These are phyloP conservation scores for Penaeus vannamei DNA, from an alignment of 1,140 invertebrate genomes.

Conservation along the genomic window DNA sequence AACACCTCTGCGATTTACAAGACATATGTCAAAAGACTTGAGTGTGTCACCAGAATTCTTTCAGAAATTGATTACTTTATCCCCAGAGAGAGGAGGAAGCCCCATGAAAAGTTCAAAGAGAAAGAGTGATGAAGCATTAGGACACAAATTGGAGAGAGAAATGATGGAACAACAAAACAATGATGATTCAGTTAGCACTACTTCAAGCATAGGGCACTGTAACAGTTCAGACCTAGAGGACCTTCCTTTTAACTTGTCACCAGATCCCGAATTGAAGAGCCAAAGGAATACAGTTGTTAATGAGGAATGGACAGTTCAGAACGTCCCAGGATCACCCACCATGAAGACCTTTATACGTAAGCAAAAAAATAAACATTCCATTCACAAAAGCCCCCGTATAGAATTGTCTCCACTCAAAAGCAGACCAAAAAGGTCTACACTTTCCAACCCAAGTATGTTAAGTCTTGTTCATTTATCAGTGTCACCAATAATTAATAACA, in stretches of 20 bases:
- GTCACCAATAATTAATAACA: slow-evolving; percentile 36
- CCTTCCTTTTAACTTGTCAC: slow-evolving; percentile 9
- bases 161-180: background rate
- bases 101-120: background rate
- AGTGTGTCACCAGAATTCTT: slow-evolving; percentile 56
- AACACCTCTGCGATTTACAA: slow-evolving; percentile 54
- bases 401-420: slow-evolving; percentile 25
- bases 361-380: slow-evolving; percentile 38
- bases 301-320: slow-evolving; percentile 42
- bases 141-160: slow-evolving; percentile 1
- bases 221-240: too few relatives aligned
- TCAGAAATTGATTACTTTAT: slow-evolving; percentile 45
- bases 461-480: slow-evolving; percentile 42
- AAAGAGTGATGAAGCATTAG: slow-evolving; percentile 8
- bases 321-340: slow-evolving; percentile 40
- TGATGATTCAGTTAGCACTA: too few relatives aligned
- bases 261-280: background rate
- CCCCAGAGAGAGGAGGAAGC: slow-evolving; percentile 3
- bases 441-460: slow-evolving; percentile 17
- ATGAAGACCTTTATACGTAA: slow-evolving; percentile 55
- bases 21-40: slow-evolving; percentile 57
- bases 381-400: slow-evolving; percentile 5
- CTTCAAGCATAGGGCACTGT: too few relatives aligned
- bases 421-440: background rate
- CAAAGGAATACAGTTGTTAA: background rate